phyloP scores from a whole-genome alignment of 2,797 vertebrate genomes.

The Lateolabrax maculatus region DNA sequence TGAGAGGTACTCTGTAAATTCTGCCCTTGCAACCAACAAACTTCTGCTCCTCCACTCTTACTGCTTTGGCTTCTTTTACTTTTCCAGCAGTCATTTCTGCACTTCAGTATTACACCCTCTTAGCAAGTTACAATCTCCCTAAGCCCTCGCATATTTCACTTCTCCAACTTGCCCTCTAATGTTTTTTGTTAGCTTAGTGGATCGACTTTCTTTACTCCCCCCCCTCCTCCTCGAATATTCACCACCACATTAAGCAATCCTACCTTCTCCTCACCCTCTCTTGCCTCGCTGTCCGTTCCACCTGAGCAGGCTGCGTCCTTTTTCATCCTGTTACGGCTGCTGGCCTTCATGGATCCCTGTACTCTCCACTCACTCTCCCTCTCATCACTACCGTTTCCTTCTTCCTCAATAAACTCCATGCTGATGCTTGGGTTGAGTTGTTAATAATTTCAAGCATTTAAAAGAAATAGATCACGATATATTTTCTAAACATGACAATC shows the following conservation, averaged over 20 bases:
- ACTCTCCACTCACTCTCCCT: neutral
- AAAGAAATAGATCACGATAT: too few species aligned
- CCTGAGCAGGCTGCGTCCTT: neutral
- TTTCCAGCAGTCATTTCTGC: neutral
- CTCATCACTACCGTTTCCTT: neutral
- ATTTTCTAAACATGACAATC: too few species aligned
- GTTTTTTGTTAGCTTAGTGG: neutral
- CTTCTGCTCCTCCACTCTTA: neutral
- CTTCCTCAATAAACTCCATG: neutral
- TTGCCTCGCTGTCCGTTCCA: neutral
- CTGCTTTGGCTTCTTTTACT: neutral
- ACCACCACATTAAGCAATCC: conserved; percentile 6
- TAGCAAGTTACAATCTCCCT: conserved; percentile 9
- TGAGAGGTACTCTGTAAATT: neutral
- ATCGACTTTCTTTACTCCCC: neutral
- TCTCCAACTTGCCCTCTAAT: conserved; percentile 21
- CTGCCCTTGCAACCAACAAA: neutral
- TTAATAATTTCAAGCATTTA: too few species aligned
- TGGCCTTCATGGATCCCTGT: neutral
- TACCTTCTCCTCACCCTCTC: conserved; percentile 1
- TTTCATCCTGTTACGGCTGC: neutral
- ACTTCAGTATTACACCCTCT: conserved; percentile 5
- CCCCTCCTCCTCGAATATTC: neutral
- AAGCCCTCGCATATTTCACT: neutral
- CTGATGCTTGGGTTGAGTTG: neutral